A percentile compares a stretch with the other conserved stretches of the same genome.
These are phyloP conservation scores for Dasyprocta punctata DNA, from an alignment of 2,113 vertebrate genomes.

Conservation along the genomic window DNA sequence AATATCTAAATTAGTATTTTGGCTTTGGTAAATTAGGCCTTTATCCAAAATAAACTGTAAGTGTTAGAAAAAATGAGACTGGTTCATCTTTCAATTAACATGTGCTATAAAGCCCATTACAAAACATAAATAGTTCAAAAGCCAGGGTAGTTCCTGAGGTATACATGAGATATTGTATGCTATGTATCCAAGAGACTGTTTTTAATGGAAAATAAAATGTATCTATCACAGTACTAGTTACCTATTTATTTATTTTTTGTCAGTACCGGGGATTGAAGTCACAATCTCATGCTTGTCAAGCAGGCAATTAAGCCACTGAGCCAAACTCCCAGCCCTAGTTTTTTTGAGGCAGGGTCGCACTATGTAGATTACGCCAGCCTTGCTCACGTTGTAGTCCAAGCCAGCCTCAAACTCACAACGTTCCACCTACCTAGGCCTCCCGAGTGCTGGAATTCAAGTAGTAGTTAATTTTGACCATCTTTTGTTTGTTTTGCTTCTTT, in stretches of 20 bases:
- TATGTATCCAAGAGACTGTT: background rate
- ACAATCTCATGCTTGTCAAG: too few species aligned
- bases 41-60: background rate
- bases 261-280: too few species aligned
- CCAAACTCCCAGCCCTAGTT: too few species aligned
- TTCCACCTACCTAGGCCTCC: too few species aligned
- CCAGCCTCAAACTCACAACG: too few species aligned
- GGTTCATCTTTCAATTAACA: background rate
- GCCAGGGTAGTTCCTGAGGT: background rate
- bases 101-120: background rate
- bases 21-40: background rate
- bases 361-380: too few species aligned
- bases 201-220: constrained; percentile 14
- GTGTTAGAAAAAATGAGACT: background rate
- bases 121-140: background rate
- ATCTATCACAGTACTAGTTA: too few species aligned
- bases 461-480: background rate
- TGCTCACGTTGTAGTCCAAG: too few species aligned
- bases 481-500: background rate
- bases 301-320: too few species aligned
- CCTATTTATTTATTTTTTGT: too few species aligned
- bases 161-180: background rate
- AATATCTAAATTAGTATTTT: background rate
- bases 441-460: too few species aligned
- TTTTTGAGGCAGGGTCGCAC: too few species aligned